phyloP scores from a whole-genome alignment of 2,888 invertebrate species.

The Dioctria rufipes region DNA sequence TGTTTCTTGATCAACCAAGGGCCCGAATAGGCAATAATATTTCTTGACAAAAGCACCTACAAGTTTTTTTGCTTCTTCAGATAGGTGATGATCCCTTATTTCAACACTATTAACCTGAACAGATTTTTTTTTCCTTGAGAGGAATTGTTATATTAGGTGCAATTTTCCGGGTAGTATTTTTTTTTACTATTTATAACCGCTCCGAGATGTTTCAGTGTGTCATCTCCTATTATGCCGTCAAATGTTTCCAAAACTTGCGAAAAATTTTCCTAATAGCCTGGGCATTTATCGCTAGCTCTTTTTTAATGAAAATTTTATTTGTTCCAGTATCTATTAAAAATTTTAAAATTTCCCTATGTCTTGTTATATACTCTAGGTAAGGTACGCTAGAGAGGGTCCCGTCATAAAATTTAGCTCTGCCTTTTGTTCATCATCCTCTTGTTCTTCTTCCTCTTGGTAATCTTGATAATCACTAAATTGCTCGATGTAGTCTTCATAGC shows the following conservation, averaged over 20 bases:
- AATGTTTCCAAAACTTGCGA: conserved; percentile 38
- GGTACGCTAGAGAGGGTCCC: conserved; percentile 25
- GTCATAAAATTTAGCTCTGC: conserved; percentile 1
- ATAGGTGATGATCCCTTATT: too few relatives aligned
- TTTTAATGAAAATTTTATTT: conserved; percentile 9
- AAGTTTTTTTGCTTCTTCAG: too few relatives aligned
- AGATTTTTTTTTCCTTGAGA: conserved; percentile 36
- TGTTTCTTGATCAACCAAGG: too few relatives aligned
- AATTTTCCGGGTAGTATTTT: too few relatives aligned
- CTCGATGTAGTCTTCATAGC: conserved; percentile 3
- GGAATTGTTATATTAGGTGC: conserved; percentile 47
- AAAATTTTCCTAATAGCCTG: conserved; percentile 25
- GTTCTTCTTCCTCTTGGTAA: neutral
- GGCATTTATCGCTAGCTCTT: neutral
- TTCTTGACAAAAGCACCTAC: too few relatives aligned
- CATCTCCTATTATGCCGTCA: too few relatives aligned
- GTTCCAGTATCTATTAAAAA: neutral
- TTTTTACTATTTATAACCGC: conserved; percentile 39
- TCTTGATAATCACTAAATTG: conserved; percentile 3
- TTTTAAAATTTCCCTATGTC: neutral
- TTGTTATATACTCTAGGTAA: conserved; percentile 19
- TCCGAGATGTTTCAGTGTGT: conserved; percentile 38
- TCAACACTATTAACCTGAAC: too few relatives aligned
- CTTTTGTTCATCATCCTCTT: neutral
- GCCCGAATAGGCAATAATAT: too few relatives aligned